A percentile compares a stretch with the other conserved stretches of the same genome.
These are phyloP conservation scores for Dasypus novemcinctus DNA, from an alignment of 2,113 vertebrate genomes.

Conservation along the genomic window DNA sequence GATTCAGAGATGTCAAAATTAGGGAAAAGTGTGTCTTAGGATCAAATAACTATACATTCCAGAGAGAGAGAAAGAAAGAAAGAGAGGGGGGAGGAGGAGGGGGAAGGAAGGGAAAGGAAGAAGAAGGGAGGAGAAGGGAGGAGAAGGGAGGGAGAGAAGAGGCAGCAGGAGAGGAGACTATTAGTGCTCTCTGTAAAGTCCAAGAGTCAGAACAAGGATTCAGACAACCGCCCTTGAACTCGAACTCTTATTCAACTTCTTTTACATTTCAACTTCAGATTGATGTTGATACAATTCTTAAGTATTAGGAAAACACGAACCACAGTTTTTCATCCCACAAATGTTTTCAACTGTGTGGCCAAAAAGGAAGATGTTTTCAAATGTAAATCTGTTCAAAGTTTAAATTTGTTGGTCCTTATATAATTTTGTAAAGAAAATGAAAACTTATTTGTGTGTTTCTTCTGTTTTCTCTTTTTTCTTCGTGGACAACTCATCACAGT, in stretches of 20 bases:
- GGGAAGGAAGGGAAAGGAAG: no score
- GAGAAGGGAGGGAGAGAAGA: no score
- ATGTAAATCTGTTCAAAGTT: constrained; percentile 43
- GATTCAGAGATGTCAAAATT: constrained; percentile 29
- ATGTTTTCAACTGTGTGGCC: neutral
- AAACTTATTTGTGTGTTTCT: neutral
- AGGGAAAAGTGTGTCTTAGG: neutral
- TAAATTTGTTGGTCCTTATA: neutral
- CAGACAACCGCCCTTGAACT: neutral
- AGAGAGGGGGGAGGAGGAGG: no score
- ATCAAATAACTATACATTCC: neutral
- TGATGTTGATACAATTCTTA: constrained; percentile 2
- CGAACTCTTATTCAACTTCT: neutral
- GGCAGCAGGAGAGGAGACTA: neutral
- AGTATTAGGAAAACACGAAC: neutral
- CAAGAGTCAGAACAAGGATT: constrained; percentile 15
- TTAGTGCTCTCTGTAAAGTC: neutral
- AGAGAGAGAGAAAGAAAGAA: neutral
- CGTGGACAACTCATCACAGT: neutral
- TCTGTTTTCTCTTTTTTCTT: neutral
- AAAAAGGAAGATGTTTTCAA: constrained; percentile 52
- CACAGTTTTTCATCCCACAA: neutral
- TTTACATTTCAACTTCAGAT: neutral
- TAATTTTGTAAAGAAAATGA: constrained; percentile 23
- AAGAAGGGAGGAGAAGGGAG: neutral